Percentiles rank a stretch among this genome's conserved stretches.
Conservation (phyloP, 2,888 invertebrate species). For the Drosophila multiciliata region DNA sequence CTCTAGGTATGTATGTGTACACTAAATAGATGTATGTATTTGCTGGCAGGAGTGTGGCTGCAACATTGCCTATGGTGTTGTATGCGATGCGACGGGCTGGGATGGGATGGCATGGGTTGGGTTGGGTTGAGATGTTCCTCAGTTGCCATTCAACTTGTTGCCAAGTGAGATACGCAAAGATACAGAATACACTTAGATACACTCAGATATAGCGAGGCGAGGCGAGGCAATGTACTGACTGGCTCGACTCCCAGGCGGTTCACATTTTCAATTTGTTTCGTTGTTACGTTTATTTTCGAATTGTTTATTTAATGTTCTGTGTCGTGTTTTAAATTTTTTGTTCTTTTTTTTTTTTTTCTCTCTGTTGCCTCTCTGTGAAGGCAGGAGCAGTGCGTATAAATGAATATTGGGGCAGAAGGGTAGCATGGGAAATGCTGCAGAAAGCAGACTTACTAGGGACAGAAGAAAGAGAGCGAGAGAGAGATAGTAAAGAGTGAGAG, state of each 20-base stretch:
- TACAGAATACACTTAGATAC: conserved; percentile 48
- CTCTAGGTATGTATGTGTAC: conserved; percentile 1
- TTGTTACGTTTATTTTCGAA: conserved; percentile 75
- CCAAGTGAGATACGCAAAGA: conserved; percentile 63
- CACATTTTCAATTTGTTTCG: conserved; percentile 67
- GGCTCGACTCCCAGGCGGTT: conserved; percentile 46
- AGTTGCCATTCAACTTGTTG: conserved; percentile 72
- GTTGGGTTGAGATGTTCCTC: conserved; percentile 8
- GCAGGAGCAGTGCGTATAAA: neutral
- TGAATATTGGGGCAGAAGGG: neutral
- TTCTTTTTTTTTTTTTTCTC: conserved; percentile 5
- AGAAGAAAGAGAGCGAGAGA: neutral
- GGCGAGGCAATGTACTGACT: conserved; percentile 54
- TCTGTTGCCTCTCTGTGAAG: neutral
- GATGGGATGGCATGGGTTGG: conserved; percentile 7
- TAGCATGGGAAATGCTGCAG: neutral
- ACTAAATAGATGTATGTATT: conserved; percentile 16
- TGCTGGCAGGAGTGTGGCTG: conserved; percentile 51
- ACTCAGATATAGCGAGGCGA: conserved; percentile 32
- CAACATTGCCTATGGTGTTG: neutral
- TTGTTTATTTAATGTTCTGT: conserved; percentile 73
- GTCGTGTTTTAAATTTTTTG: conserved; percentile 31
- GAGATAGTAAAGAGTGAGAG: neutral
- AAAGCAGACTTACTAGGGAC: neutral
- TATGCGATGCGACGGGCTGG: neutral